Evolutionary conservation across 2,888 invertebrate species (phyloP), one percentile per base, ranked within the genome.

Genomic region (Siphonodentalium dalli): DNA sequence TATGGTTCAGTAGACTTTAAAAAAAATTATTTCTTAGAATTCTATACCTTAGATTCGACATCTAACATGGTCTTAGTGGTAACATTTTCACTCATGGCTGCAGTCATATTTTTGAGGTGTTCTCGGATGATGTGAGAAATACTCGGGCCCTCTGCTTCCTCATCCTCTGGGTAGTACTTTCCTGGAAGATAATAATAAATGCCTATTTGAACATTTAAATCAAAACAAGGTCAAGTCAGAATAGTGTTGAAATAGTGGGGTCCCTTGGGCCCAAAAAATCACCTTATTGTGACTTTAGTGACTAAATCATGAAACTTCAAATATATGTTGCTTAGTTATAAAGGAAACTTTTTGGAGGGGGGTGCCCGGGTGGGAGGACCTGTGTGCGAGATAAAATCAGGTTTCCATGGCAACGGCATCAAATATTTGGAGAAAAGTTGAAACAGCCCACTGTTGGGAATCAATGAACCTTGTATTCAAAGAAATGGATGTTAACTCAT

Each of bases 41-140:
- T n/a, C 45, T 44, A n/a, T 46, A 77, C 78, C 74, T 80, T 79
- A 13, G 77, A 78, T 53, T 80, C 78, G 1, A 80, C 78, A 71
- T 80, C 79, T 37, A 81, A 68, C 73, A 79, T 74, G 21, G 75
- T 75, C 56, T 73, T 72, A 24, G 75, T 75, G 21, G 74, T 76
- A 51, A 77, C 73, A 47, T 66, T 62, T 15, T 71, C 65, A 48
- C 65, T 68, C 71, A 80, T 69, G 20, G 68, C 61, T 28, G 59
- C 54, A 11, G 65, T 72, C 72, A 80, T 75, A 44, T 67, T 71
- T 8, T 63, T 52, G 5, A 77, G 55, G 49, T 77, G 74, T 24
- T 75, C 64, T 18, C 63, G 62, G 11, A 81, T 70, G 33, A 80
- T 67, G 15, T 51, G 42, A 15, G 71, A 66, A 8, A 80, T 69